Evolutionary conservation across 2,113 vertebrate genomes (phyloP).

Genomic region (Pristiophorus japonicus): DNA sequence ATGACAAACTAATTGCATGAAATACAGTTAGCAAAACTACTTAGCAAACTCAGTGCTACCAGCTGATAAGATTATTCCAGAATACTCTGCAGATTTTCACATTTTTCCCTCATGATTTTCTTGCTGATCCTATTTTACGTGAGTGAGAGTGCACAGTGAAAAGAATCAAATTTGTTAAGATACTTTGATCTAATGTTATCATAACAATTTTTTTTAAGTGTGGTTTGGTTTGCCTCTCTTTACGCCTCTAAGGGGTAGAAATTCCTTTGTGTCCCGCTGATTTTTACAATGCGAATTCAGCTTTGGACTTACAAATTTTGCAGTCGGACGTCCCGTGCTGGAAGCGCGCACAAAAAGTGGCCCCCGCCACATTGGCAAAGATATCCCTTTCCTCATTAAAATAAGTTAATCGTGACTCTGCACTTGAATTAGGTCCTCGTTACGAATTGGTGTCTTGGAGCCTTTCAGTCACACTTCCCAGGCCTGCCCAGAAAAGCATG

Average conservation of each 20-base stretch:
- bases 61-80: background rate
- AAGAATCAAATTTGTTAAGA: background rate
- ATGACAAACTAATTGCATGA: background rate
- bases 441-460: too few species aligned
- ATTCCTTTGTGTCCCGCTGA: background rate
- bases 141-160: background rate
- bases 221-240: background rate
- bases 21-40: conserved; percentile 2
- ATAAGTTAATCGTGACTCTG: too few species aligned
- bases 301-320: background rate
- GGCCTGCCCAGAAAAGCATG: too few species aligned
- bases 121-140: background rate
- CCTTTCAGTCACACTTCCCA: too few species aligned
- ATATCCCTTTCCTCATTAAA: background rate
- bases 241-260: background rate
- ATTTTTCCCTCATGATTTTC: background rate
- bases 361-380: background rate
- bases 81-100: background rate
- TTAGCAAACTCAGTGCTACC: background rate
- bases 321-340: background rate
- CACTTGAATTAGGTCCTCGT: too few species aligned
- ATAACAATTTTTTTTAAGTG: background rate
- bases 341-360: background rate
- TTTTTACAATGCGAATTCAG: background rate
- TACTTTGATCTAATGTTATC: background rate